Base-by-base conservation (phyloP, 2,888 invertebrate species). In the Encarsia formosa region DNA sequence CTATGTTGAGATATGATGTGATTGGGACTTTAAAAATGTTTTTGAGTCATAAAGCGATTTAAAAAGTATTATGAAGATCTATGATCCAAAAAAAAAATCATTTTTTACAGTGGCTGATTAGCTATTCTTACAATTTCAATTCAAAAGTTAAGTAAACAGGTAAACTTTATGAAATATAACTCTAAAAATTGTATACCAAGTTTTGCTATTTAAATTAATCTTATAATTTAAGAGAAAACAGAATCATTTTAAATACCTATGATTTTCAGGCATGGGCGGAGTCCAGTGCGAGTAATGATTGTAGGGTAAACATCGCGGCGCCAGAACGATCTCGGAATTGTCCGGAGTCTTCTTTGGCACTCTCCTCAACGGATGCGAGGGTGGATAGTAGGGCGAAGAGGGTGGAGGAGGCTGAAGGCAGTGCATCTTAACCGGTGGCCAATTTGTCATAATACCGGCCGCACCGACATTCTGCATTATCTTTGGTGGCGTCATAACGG, bases 311-410 rank as follows among this genome's bases (percentile, higher is more conserved):
- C 72, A 72, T 38, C 86, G 83, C 15, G 91, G 90, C 1, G 88
- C 85, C 20, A 91, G 73, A 26, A 91, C 74, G 31, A 91, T 84
- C 76, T 91, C 90, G 0, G 89, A 87, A 0, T 88, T 88, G 59
- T 87, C 80, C 43, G 85, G 83, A 41, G 83, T 74, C 44, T 78
- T 77, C 52, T 74, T 70, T 42, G 75, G 73, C 47, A 76, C 74
- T 52, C 56, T 68, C 0, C 23, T 45, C 3, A 50, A 32, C 3
- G 49, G 49, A 41, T 49, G 69, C 2, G 67, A 61, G 3, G 66
- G 64, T 2, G 69, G 66, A 45, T 67, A 65, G 31, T 69, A 64
- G 1, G 72, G 66, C 2, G 66, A 67, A 19, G 69, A 64, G 0
- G 73, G 69, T 4, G 66, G 65, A 1, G 71, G 68, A 15, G 48